Base-by-base conservation (phyloP, 1,140 invertebrate species). In the Aphelenchoides besseyi region DNA sequence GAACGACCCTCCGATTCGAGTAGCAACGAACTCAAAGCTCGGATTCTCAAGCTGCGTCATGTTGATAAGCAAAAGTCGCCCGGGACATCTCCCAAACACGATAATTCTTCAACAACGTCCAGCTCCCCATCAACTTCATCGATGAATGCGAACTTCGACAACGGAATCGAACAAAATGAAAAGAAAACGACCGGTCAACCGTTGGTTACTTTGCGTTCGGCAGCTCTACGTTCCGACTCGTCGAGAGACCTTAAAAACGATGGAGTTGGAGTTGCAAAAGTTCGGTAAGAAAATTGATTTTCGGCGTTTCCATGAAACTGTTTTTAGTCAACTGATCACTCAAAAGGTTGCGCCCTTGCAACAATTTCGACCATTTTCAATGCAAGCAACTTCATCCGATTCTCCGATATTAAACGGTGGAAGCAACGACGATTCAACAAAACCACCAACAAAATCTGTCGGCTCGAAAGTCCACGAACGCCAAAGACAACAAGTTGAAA, bases 331-430 rank as follows among this genome's bases (percentile, higher is more conserved):
- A 53, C 68, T 83, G 18, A 68, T 79, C 3, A 84, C 81, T 12
- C 81, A 83, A 54, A 83, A 84, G 53, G 82, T 80, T 23, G 57
- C 63, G 12, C 57, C 53, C 18, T 32, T 63, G 18, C 62, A 57
- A 52, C 75, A 74, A 18, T 75, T 26, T 69, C 81, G 82, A 1
- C 81, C 81, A 2, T 84, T 83, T 54, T 85, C 83, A 3, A 74
- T 83, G 26, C 79, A 82, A 41, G 69, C 36, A 18, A 48, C 66
- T 61, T 32, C 68, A 2, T 18, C n/a, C 66, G 23, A 48, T 35
- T 30, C 18, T 23, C 30, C 68, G 1, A 35, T 35, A 2, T 73
- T 52, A 52, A 61, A 16, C 9, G 36, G 33, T 23, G 26, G 18
- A 12, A 18, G 54, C 5, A 54, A 74, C 18, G 18, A 73, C 26